These are phyloP conservation scores for Ranitomeya imitator DNA, from an alignment of 2,113 vertebrate species.

Conservation along the genomic window DNA sequence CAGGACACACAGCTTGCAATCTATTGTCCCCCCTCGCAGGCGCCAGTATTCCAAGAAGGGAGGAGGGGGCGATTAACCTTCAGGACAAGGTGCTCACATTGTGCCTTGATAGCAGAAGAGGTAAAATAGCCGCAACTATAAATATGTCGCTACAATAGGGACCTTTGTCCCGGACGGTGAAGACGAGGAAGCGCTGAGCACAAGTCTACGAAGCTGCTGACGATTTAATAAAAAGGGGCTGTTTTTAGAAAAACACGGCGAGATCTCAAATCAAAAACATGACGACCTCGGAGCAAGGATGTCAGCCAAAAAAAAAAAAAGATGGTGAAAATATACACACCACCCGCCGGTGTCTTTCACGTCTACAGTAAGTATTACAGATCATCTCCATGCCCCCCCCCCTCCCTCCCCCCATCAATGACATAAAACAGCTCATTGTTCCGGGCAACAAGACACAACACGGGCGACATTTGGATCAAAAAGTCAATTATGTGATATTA, in stretches of 20 bases:
- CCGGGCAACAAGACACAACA: constrained; percentile 5
- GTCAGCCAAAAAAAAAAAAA: not conserved
- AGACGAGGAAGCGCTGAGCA: not conserved
- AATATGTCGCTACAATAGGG: constrained; percentile 31
- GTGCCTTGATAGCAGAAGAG: not conserved
- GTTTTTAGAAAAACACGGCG: constrained; percentile 18
- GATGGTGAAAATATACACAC: not conserved
- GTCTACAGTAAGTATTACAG: not conserved
- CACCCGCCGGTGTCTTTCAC: not conserved
- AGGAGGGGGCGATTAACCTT: not conserved
- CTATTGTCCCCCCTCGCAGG: not conserved
- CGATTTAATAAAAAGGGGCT: constrained; percentile 24
- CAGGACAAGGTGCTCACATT: not conserved
- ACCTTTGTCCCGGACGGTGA: constrained; percentile 25
- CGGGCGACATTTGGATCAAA: not conserved
- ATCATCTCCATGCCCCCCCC: not conserved
- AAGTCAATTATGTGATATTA: constrained; percentile 31
- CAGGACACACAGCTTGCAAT: not conserved
- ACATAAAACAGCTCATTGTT: constrained; percentile 10
- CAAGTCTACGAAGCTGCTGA: not conserved
- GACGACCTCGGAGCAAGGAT: constrained; percentile 17
- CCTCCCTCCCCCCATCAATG: too few relatives aligned
- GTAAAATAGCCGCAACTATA: not conserved
- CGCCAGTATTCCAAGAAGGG: not conserved
- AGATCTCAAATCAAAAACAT: not conserved